Conservation (phyloP, 2,797 vertebrate genomes). For the Cossypha niveicapilla region DNA sequence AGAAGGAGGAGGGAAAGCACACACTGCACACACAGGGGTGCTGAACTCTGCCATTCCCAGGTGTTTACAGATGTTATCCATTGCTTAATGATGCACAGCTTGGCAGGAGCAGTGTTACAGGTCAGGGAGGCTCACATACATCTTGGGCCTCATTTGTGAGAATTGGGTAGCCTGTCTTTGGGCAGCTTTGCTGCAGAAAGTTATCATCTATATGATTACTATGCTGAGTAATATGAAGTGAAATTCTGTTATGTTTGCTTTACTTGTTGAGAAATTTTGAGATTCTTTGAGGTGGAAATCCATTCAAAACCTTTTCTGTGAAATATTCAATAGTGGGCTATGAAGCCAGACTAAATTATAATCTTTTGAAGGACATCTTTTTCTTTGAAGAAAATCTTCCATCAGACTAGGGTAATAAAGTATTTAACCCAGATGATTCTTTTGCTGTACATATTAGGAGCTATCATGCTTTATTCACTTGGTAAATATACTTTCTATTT, state of each 20-base stretch:
- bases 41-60: not conserved
- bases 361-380: not conserved
- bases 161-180: not conserved
- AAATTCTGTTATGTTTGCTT: not conserved
- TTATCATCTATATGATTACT: not conserved
- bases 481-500: not conserved
- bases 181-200: not conserved
- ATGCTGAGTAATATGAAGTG: not conserved
- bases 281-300: not conserved
- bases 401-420: not conserved
- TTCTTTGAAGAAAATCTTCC: not conserved
- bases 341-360: not conserved
- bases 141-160: not conserved
- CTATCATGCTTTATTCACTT: not conserved
- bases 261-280: not conserved
- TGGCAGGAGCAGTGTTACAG: not conserved
- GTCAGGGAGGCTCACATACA: rapidly evolving
- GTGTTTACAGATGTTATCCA: not conserved
- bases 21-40: rapidly evolving
- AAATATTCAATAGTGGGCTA: not conserved
- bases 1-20: not conserved
- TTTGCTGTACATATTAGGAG: not conserved
- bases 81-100: not conserved
- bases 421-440: not conserved
- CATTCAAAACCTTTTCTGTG: not conserved